phyloP scores from a whole-genome alignment of 2,113 vertebrate species.

The Athene noctua region DNA sequence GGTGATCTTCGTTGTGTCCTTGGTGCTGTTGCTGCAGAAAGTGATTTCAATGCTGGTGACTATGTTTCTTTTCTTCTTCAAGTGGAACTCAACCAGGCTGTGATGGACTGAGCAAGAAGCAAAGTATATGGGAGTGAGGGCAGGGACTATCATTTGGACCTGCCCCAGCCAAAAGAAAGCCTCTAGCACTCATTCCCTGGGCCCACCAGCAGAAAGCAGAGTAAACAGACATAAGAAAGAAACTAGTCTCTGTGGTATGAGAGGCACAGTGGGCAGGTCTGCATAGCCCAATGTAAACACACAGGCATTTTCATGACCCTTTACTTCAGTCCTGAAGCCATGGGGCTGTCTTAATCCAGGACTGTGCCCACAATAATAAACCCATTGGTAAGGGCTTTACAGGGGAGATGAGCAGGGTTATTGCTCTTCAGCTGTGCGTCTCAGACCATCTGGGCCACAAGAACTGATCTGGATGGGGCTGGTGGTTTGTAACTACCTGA shows the following conservation, averaged over 20 bases:
- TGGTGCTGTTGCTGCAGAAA: constrained; percentile 56
- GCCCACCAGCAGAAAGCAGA: neutral
- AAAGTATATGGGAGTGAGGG: neutral
- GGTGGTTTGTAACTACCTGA: neutral
- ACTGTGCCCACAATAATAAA: neutral
- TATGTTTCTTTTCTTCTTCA: constrained; percentile 58
- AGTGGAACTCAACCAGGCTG: constrained; percentile 74
- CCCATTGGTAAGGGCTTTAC: neutral
- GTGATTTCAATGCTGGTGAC: constrained; percentile 66
- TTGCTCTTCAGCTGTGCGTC: neutral
- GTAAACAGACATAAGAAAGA: neutral
- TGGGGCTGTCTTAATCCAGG: neutral
- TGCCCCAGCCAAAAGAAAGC: neutral
- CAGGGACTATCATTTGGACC: neutral
- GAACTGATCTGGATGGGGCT: neutral
- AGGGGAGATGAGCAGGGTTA: neutral
- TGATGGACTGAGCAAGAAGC: constrained; percentile 68
- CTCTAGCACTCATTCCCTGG: neutral
- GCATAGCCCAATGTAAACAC: neutral
- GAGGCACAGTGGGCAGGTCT: neutral
- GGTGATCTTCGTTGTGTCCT: constrained; percentile 62
- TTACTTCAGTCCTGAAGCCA: neutral
- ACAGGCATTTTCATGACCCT: neutral
- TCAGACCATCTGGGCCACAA: neutral
- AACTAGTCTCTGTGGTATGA: neutral